A percentile compares a stretch with the other conserved stretches of the same genome.
phyloP scores from a whole-genome alignment of 35 echinoderm and acorn worm genomes.

The Holothuria glaberrima region DNA sequence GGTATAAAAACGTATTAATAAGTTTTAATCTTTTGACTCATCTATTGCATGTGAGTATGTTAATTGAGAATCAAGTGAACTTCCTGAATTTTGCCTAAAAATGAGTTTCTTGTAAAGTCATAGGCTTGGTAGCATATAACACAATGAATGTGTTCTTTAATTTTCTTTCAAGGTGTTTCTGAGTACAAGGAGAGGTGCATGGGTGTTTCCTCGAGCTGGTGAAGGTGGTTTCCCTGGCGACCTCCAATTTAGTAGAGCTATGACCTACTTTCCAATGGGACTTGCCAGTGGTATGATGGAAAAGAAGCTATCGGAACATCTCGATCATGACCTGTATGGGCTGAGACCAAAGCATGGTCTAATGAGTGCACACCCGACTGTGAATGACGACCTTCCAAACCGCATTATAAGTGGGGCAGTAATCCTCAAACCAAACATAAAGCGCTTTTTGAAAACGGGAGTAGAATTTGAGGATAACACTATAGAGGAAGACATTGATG shows the following conservation, averaged over 20 bases:
- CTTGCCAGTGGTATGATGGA: neutral
- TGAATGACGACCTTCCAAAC: slow-evolving; percentile 80
- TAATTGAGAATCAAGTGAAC: too few species aligned
- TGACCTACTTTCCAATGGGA: neutral
- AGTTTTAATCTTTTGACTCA: too few species aligned
- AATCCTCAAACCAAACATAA: slow-evolving; percentile 75
- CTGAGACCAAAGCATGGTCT: slow-evolving; percentile 64
- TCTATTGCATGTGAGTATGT: too few species aligned
- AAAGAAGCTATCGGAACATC: neutral
- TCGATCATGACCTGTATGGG: slow-evolving; percentile 66
- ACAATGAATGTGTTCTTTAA: too few species aligned
- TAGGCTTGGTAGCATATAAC: too few species aligned
- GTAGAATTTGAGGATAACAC: slow-evolving; percentile 89
- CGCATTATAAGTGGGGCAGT: slow-evolving; percentile 73
- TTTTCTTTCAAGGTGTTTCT: slow-evolving; percentile 19
- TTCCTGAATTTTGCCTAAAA: too few species aligned
- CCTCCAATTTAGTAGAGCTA: neutral
- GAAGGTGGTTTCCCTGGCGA: slow-evolving; percentile 20
- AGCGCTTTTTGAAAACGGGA: slow-evolving; percentile 64
- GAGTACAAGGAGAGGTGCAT: slow-evolving; percentile 58
- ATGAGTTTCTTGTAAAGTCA: too few species aligned
- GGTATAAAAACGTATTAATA: too few species aligned
- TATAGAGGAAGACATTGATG: slow-evolving; percentile 77
- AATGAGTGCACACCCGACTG: slow-evolving; percentile 57
- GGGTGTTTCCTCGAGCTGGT: neutral